Base-by-base conservation (phyloP, 2,113 vertebrate genomes). In the Pelecanus crispus region DNA sequence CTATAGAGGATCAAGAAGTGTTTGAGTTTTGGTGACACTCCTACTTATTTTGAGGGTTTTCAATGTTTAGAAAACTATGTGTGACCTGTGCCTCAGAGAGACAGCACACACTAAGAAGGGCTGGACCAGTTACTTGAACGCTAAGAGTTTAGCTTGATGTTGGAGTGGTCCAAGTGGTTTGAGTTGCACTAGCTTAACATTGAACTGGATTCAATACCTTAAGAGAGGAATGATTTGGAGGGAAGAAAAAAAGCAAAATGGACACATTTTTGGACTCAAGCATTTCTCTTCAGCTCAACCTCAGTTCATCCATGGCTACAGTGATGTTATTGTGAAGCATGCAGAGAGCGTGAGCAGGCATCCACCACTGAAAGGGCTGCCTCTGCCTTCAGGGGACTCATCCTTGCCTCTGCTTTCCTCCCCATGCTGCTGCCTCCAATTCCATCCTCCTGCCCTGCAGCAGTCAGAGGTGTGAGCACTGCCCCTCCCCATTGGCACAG, bases 121-220 rank as follows among this genome's bases (percentile, higher is more conserved):
- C 19, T 34, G 17, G 22, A 36, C 25, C 0, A 0, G n/a, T 59
- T 59, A 52, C 38, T 19, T 0, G 3, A 15, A 3, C 1, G 0
- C 22, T 66, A 31, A 31, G 29, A 58, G 31, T 2, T 88, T 40
- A 88, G 28, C 34, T 63, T 50, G 29, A 3, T 78, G 5, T 67
- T 73, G 38, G 40, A 88, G 34, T 24, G 3, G 15, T 34, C 19
- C 29, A 67, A 40, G 45, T 12, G 18, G 26, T 83, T 80, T 42
- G 24, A 79, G 24, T 38, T 62, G 22, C 18, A 13, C 13, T 17
- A 77, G 5, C 6, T 50, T 66, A 49, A 62, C 15, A n/a, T 0
- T 32, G 19, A 75, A 28, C 7, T 20, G 28, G 28, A 61, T 68
- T 90, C 21, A 32, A 12, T 38, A 55, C 16, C 20, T 65, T 31